Evolutionary conservation across 1,140 invertebrate species (phyloP), one percentile per base, ranked within the genome.

Genomic region (Tetramorium parvispinum): DNA sequence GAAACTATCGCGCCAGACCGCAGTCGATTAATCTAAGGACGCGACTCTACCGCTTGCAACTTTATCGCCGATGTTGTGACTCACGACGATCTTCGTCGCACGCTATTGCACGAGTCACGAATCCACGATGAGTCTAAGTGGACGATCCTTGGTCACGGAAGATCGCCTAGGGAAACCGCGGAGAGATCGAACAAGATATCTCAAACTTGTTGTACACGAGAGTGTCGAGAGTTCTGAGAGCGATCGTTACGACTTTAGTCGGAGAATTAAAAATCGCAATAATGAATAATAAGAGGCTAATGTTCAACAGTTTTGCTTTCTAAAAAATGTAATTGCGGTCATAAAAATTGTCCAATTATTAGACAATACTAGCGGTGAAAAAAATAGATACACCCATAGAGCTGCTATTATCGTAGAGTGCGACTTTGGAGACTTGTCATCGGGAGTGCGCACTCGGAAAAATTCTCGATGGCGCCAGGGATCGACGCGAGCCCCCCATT

Each of bases 11-110:
- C 71, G 85, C 49, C 18, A 87, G 53, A 59, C 70, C 82, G 73
- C 82, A 85, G 68, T 63, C 81, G 81, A 87, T 68, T 81, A 65
- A 87, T 87, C 49, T 73, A 75, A 73, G 71, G 57, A 83, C 61
- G 82, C 86, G 86, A 85, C 83, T 73, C 57, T n/a, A 27, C 11
- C 79, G 66, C 51, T 75, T 73, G 79, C 79, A 73, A 82, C 79
- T 73, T 83, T 83, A 83, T 85, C 86, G 61, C 24, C 27, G 37
- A 16, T 59, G 68, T 83, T 83, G 57, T 87, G 85, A 87, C 53
- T 87, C 86, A 87, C 61, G 49, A 65, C 59, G 70, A 73, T 73
- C 85, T 83, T 65, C 85, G 79, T 53, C 59, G 79, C 77, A 32
- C 51, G 66, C 46, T 57, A 73, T 76, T 81, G 49, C 63, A 63